Base-by-base conservation (phyloP, 2,797 vertebrate genomes). In the Poecilia picta region DNA sequence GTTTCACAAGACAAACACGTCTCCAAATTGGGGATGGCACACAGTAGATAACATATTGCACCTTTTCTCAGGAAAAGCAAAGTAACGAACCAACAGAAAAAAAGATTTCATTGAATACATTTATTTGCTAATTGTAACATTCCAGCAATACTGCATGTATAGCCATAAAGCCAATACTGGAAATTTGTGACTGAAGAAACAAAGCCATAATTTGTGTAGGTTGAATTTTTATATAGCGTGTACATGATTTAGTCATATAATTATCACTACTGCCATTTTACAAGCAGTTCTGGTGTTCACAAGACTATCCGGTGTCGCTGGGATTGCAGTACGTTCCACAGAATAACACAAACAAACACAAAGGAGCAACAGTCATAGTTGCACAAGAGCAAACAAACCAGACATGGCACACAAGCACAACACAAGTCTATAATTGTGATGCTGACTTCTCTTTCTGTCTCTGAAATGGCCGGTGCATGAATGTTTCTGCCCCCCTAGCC, bases 401-500 rank as follows among this genome's bases (percentile, higher is more conserved):
- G 20, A 72, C 43, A 72, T 25, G 25, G 11, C 28, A 72, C 39
- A 81, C 6, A 76, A 33, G 53, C 71, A 36, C 46, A 57, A 36
- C 31, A 68, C 41, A 20, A 59, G 51, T 57, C 70, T 28, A 8
- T 43, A 64, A 49, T 68, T 49, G 83, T 72, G 77, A 72, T 16
- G 1, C 55, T 81, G 20, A 47, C 59, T 89, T 80, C 74, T 87
- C 88, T 87, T 51, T 93, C 91, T 93, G 91, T 78, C 89, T 93
- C 91, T 85, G 87, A 82, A 77, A 70, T 77, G 93, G 93, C 87
- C 85, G 57, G 92, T 94, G 94, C 87, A 93, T 82, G 55, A 95
- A 95, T 92, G 95, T 95, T 93, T 96, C 89, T 96, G 95, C 95
- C 95, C 94, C 95, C 94, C 93, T 95, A 93, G 88, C 95, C 96